A percentile compares a stretch with the other conserved stretches of the same genome.
Evolutionary conservation across 2,797 vertebrate genomes (phyloP).

Genomic region (Vireo griseus): DNA sequence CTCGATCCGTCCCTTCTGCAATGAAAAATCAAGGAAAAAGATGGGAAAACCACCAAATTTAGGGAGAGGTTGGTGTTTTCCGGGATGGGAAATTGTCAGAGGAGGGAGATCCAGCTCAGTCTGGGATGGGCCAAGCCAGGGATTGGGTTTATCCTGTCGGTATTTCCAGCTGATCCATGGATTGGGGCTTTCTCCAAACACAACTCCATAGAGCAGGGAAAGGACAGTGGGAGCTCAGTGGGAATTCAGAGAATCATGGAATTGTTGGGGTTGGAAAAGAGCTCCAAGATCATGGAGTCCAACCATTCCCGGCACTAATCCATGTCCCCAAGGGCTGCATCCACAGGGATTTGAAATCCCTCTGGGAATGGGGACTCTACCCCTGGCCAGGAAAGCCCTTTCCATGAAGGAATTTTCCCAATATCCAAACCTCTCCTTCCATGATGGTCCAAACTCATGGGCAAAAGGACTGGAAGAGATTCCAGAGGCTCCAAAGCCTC

Average conservation of each 20-base stretch:
- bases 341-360: neutral
- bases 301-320: neutral
- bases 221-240: neutral
- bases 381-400: neutral
- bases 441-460: neutral
- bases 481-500: neutral
- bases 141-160: neutral
- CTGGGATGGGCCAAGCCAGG: neutral
- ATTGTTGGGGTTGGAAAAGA: accelerated
- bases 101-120: accelerated
- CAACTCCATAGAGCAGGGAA: neutral
- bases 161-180: neutral
- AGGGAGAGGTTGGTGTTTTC: neutral
- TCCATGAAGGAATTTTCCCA: neutral
- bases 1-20: slow-evolving; percentile 86
- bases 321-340: accelerated
- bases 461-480: neutral
- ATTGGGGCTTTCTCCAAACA: neutral
- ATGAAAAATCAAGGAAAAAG: neutral
- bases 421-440: neutral
- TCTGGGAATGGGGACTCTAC: neutral
- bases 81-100: neutral
- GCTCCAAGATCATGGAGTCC: accelerated
- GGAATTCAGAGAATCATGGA: neutral
- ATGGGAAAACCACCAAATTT: neutral